Conservation (phyloP, 2,797 vertebrate genomes). For the Gila robusta region DNA sequence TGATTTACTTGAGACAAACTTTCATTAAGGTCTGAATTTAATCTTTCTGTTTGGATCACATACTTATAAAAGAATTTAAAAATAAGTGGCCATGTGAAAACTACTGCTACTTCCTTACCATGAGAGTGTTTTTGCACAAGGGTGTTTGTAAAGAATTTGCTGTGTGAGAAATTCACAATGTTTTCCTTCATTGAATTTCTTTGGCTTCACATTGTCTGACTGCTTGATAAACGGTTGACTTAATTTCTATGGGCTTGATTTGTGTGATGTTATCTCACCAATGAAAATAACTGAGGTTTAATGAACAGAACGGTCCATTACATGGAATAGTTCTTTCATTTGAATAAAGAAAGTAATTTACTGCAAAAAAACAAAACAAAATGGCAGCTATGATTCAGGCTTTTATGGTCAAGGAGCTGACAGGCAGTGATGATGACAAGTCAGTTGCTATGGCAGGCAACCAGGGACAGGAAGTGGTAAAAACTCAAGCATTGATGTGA, state of each 20-base stretch:
- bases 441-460: constrained; percentile 38
- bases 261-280: constrained; percentile 16
- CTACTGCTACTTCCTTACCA: not conserved
- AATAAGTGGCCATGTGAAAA: not conserved
- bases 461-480: constrained; percentile 57
- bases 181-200: not conserved
- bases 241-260: not conserved
- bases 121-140: not conserved
- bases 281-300: constrained; percentile 18
- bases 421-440: constrained; percentile 55
- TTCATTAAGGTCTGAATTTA: not conserved
- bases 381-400: constrained; percentile 48
- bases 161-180: not conserved
- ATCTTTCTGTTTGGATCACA: not conserved
- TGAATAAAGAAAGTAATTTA: constrained; percentile 6
- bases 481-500: constrained; percentile 53
- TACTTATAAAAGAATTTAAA: not conserved
- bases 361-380: constrained; percentile 46
- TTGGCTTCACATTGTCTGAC: not conserved
- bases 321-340: constrained; percentile 16
- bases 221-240: not conserved
- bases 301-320: not conserved
- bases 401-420: constrained; percentile 51
- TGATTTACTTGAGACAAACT: not conserved
- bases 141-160: not conserved